Base-by-base conservation (phyloP, 2,797 vertebrate species). In the Streptopelia turtur region DNA sequence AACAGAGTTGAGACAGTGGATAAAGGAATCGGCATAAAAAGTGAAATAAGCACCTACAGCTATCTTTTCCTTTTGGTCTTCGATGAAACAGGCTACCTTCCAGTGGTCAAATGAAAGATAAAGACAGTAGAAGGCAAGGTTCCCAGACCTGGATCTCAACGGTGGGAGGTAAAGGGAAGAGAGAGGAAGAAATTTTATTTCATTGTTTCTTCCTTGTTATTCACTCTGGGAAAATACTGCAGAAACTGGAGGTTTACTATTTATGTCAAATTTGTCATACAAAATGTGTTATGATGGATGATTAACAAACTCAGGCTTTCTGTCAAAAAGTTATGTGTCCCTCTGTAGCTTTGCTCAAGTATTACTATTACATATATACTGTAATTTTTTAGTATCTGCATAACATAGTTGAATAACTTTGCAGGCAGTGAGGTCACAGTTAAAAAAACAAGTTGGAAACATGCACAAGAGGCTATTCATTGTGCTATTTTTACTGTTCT, bases 401-500 rank as follows among this genome's bases (percentile, higher is more conserved):
- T 72, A 53, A 49, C 66, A 15, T 5, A 69, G 17, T 12, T 49
- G 30, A 89, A 8, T 45, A 92, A 71, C 71, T 83, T 75, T 43
- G 25, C 55, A 84, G 60, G 85, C n/a, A 56, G 64, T 65, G 71
- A 79, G 31, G 68, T 64, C 76, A 75, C 35, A 49, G 43, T 69
- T 77, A 55, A 66, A 55, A 71, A 45, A 72, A 52, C n/a, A 69
- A 72, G 39, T 10, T 83, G 68, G 63, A 86, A 95, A 68, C 31
- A 74, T 0, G 2, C 77, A 75, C n/a, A 74, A 27, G 47, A 87
- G 50, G 31, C 35, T 47, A 33, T 55, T 83, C 61, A 55, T 64
- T 79, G 76, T 70, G 59, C 60, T 87, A 33, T 60, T 95, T 90
- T 94, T 82, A 60, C 65, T 78, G 4, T 59, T 82, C 70, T 89